Evolutionary conservation across 2,113 vertebrate genomes (phyloP).

Genomic region (Cochlearius cochlearius): DNA sequence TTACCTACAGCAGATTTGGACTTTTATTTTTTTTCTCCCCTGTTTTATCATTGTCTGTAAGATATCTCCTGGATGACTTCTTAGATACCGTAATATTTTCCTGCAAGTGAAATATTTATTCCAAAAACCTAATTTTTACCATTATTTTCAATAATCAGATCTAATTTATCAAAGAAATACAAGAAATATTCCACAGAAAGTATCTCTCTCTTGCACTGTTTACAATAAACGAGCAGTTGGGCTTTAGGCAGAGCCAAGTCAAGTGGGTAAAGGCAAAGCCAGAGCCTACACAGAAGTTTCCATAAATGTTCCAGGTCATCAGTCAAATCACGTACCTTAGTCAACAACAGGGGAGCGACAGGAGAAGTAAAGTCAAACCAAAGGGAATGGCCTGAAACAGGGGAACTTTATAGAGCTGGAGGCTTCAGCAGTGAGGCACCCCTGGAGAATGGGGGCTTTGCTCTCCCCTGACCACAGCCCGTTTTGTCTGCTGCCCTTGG

Average conservation of each 20-base stretch:
- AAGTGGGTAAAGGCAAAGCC: background rate
- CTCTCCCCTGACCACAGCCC: background rate
- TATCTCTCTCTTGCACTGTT: background rate
- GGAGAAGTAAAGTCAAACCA: background rate
- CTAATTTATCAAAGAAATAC: background rate
- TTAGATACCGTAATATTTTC: background rate
- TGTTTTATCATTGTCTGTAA: background rate
- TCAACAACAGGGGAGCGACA: fast-evolving
- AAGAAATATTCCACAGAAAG: background rate
- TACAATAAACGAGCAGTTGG: background rate
- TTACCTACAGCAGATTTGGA: background rate
- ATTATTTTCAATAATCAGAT: background rate
- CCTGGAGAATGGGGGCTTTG: background rate
- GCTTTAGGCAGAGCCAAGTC: background rate
- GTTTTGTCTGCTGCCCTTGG: background rate
- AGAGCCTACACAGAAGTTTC: background rate
- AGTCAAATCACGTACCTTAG: background rate
- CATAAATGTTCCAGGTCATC: background rate
- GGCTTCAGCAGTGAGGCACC: background rate
- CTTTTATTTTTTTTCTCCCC: fast-evolving
- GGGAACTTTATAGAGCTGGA: background rate
- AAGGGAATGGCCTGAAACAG: background rate
- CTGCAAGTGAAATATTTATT: background rate
- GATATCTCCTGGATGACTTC: background rate
- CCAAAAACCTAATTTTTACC: background rate